phyloP scores from a whole-genome alignment of 2,888 invertebrate genomes.

The Acanthopleura granulata region DNA sequence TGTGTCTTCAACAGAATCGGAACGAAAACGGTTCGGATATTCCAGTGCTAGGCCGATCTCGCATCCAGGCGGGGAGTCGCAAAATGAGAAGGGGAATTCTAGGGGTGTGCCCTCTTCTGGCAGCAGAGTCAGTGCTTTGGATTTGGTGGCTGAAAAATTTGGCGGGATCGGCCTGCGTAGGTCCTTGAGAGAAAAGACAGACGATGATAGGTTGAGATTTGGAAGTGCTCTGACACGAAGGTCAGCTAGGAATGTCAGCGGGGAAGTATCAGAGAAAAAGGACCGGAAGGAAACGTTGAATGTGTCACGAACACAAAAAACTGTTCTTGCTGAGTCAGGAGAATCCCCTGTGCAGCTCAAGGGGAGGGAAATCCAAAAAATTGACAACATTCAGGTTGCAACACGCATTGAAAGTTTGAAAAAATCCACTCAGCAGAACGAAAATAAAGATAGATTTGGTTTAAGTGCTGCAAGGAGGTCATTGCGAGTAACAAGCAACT shows the following conservation, averaged over 20 bases:
- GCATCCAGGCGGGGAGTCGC: not conserved
- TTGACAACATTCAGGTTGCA: not conserved
- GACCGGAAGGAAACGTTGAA: not conserved
- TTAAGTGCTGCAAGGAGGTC: not conserved
- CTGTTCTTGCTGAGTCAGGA: not conserved
- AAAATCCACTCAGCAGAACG: not conserved
- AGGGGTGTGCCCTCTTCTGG: not conserved
- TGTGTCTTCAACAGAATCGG: not conserved
- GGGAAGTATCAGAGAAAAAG: not conserved
- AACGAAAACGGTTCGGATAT: not conserved
- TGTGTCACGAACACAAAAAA: not conserved
- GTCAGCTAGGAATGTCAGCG: not conserved
- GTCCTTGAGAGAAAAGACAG: slow-evolving; percentile 8
- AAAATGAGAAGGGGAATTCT: no score
- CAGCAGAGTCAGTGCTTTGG: not conserved
- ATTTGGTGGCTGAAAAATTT: not conserved
- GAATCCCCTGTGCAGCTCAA: not conserved
- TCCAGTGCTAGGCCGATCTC: not conserved
- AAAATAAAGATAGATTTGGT: not conserved
- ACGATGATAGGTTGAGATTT: slow-evolving; percentile 8
- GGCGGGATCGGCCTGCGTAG: not conserved
- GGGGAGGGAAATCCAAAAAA: slow-evolving; percentile 4
- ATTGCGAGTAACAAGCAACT: not conserved
- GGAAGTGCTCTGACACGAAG: not conserved
- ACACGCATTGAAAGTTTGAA: not conserved